Percentiles rank a stretch among this genome's conserved stretches.
phyloP scores from a whole-genome alignment of 2,113 vertebrate species.

The Chinchilla lanigera region DNA sequence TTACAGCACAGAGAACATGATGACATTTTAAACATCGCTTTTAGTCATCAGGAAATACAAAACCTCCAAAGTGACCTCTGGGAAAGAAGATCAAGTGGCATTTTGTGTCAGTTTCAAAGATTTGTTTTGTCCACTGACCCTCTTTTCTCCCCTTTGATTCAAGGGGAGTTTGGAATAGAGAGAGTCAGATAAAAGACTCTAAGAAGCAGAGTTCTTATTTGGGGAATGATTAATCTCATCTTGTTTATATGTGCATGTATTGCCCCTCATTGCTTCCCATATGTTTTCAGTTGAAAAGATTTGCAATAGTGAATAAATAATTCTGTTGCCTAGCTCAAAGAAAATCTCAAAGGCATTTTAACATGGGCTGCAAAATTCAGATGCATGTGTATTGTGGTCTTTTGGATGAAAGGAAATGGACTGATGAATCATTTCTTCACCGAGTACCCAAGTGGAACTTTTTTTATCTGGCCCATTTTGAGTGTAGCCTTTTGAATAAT shows the following conservation, averaged over 20 bases:
- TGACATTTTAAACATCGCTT: not conserved
- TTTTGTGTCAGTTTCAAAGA: not conserved
- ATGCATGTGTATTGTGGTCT: not conserved
- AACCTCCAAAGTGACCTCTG: not conserved
- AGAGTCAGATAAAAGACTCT: not conserved
- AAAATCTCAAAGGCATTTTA: not conserved
- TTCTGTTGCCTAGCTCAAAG: not conserved
- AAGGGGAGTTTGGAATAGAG: not conserved
- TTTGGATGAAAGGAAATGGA: conserved; percentile 48
- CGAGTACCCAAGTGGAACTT: not conserved
- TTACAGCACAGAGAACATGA: not conserved
- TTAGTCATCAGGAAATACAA: not conserved
- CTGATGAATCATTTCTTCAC: conserved; percentile 55
- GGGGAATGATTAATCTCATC: not conserved
- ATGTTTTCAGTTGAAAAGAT: conserved; percentile 33
- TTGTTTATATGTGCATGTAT: conserved; percentile 18
- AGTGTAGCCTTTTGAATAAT: conserved; percentile 40
- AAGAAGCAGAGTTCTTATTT: not conserved
- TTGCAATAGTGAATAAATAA: not conserved
- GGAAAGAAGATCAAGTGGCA: fast-evolving
- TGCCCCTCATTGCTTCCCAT: not conserved
- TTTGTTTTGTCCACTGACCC: not conserved
- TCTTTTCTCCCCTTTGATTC: not conserved
- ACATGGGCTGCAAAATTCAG: not conserved
- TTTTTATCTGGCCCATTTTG: conserved; percentile 45